Evolutionary conservation across 2,113 vertebrate species (phyloP).

Genomic region (Zosterops pallidus): DNA sequence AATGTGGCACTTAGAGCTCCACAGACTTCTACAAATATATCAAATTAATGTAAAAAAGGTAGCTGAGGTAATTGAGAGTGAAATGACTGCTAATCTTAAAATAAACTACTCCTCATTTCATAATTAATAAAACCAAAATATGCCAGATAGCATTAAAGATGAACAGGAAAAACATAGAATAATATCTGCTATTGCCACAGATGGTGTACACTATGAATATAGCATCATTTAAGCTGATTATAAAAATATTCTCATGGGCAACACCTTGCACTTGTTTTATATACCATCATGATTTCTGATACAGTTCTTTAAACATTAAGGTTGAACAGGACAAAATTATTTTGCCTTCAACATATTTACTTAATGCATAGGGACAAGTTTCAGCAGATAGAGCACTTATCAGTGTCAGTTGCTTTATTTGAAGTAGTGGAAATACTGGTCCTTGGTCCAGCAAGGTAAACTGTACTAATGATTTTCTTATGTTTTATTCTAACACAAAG

Average conservation of each 20-base stretch:
- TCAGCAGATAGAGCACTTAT: not conserved
- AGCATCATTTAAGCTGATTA: conserved; percentile 8
- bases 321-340: conserved; percentile 43
- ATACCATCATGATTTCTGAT: conserved; percentile 30
- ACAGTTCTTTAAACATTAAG: conserved; percentile 41
- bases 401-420: conserved; percentile 28
- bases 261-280: not conserved
- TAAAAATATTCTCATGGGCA: conserved; percentile 24
- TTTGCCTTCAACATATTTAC: conserved; percentile 40
- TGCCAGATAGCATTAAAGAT: not conserved
- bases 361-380: conserved; percentile 40
- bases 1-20: not conserved
- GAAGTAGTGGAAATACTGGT: conserved; percentile 30
- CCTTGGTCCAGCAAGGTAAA: not conserved
- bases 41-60: not conserved
- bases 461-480: not conserved
- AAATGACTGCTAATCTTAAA: not conserved
- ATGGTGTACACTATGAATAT: not conserved
- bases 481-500: conserved; percentile 23
- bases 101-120: not conserved
- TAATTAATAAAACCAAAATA: not conserved
- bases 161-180: not conserved
- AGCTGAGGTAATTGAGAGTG: not conserved
- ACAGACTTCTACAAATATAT: not conserved
- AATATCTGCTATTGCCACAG: not conserved